These are phyloP conservation scores for Zapornia atra DNA, from an alignment of 2,113 vertebrate species.

Conservation along the genomic window DNA sequence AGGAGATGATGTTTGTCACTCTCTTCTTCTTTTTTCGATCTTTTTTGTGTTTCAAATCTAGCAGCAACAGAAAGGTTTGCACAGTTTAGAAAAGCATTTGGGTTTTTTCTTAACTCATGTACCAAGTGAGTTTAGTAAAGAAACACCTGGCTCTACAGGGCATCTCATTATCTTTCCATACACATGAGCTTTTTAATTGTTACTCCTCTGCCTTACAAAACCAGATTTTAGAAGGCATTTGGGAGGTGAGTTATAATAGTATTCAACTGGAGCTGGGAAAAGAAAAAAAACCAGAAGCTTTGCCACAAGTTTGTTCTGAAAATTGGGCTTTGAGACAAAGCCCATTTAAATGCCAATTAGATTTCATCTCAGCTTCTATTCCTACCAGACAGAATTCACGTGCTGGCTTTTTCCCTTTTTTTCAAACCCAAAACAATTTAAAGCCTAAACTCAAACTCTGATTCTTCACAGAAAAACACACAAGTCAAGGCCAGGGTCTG, in stretches of 20 bases:
- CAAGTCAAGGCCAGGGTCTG: neutral
- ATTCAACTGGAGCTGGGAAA: neutral
- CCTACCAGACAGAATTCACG: neutral
- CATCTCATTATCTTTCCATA: neutral
- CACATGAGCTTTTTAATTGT: neutral
- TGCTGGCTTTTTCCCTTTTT: neutral
- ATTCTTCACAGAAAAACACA: neutral
- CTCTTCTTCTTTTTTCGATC: constrained; percentile 94
- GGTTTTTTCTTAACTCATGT: neutral
- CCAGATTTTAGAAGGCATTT: neutral
- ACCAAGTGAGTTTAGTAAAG: neutral
- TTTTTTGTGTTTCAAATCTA: constrained; percentile 86
- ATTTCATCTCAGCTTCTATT: neutral
- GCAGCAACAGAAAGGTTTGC: neutral
- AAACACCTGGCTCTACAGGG: neutral
- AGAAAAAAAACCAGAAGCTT: neutral
- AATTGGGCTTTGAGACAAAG: neutral
- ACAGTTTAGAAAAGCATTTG: neutral
- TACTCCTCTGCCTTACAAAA: neutral
- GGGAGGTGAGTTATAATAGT: neutral
- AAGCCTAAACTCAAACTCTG: neutral
- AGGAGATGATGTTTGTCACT: constrained; percentile 96
- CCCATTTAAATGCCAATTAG: neutral
- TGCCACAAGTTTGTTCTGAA: neutral
- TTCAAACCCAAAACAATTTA: neutral